A percentile compares a stretch with the other conserved stretches of the same genome.
These are phyloP conservation scores for Boulengeromyrus knoepffleri DNA, from an alignment of 2,113 vertebrate genomes.

Conservation along the genomic window DNA sequence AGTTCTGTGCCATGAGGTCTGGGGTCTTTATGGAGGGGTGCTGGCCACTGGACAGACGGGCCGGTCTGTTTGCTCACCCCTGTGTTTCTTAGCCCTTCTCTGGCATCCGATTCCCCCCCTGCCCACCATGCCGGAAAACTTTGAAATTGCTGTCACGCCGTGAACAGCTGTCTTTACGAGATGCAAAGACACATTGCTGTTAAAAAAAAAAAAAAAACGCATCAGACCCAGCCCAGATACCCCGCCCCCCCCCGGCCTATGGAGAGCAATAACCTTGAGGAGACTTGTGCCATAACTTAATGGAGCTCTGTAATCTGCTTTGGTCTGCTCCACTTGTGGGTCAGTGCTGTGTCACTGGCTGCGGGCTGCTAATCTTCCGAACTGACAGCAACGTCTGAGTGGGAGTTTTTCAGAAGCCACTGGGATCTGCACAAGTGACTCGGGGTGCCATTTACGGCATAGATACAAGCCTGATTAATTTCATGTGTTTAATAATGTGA, in stretches of 20 bases:
- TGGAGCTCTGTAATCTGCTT: neutral
- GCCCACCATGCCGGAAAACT: neutral
- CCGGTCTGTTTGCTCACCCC: neutral
- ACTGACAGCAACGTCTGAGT: neutral
- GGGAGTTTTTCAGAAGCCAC: neutral
- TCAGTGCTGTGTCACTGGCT: neutral
- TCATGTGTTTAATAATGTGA: neutral
- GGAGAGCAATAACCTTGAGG: neutral
- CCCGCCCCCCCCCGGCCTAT: neutral
- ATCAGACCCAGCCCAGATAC: neutral
- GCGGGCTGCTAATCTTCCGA: neutral
- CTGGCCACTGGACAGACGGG: neutral
- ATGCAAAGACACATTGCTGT: neutral
- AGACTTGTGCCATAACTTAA: slow-evolving; percentile 4
- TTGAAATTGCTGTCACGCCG: neutral
- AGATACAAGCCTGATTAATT: neutral
- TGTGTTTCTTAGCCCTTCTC: neutral
- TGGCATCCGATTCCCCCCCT: neutral
- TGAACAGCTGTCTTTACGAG: neutral
- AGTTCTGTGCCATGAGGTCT: neutral
- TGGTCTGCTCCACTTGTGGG: neutral
- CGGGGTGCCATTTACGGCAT: neutral
- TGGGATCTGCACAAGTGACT: neutral
- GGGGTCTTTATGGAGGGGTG: neutral
- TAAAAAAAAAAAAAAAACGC: neutral